phyloP scores from a whole-genome alignment of 2,888 invertebrate genomes.

The Labia minor region DNA sequence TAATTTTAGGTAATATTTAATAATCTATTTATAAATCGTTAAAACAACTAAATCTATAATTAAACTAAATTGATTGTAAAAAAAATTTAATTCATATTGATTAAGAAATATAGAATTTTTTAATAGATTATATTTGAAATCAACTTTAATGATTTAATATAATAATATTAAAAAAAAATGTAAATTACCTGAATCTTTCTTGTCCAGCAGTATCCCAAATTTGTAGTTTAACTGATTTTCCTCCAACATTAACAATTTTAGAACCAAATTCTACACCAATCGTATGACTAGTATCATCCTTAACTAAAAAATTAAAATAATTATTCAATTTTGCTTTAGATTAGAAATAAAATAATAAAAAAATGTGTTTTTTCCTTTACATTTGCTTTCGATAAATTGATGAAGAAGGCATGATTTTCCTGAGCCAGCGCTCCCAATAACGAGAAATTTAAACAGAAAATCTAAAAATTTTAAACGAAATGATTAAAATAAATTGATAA shows the following conservation, averaged over 20 bases:
- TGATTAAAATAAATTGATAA: neutral
- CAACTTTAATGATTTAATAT: no score
- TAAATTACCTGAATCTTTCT: slow-evolving; percentile 36
- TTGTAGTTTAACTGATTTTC: slow-evolving; percentile 70
- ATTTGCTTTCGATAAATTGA: slow-evolving; percentile 76
- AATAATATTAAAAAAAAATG: no score
- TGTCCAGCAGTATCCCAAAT: slow-evolving; percentile 59
- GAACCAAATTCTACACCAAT: slow-evolving; percentile 84
- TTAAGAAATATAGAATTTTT: no score
- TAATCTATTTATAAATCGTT: no score
- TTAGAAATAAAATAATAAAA: neutral
- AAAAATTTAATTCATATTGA: no score
- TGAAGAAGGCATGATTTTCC: slow-evolving; percentile 75
- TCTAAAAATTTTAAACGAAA: slow-evolving; percentile 42
- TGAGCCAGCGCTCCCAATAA: slow-evolving; percentile 73
- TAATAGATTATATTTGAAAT: no score
- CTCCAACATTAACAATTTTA: slow-evolving; percentile 69
- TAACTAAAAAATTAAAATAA: slow-evolving; percentile 51
- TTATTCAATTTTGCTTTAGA: no score
- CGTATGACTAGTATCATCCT: slow-evolving; percentile 72
- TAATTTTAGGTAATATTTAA: no score
- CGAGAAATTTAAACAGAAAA: slow-evolving; percentile 74
- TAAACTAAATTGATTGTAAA: no score
- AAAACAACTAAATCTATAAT: no score
- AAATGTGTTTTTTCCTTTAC: slow-evolving; percentile 39